Conservation (phyloP, 2,888 invertebrate species). For the Taphrorychus bicolor region DNA sequence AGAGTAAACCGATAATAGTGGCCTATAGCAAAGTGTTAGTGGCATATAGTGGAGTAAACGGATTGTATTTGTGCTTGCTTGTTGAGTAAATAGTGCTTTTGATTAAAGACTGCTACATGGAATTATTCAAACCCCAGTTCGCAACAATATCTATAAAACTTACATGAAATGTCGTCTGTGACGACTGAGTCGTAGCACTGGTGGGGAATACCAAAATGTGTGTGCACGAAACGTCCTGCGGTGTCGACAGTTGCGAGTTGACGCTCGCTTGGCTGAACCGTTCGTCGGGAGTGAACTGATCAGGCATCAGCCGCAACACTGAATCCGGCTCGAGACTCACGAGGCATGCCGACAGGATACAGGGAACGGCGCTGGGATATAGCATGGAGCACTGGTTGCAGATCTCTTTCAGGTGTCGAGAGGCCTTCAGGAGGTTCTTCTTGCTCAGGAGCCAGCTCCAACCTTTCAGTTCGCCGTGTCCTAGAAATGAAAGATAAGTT, state of each 20-base stretch:
- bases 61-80: too few relatives aligned
- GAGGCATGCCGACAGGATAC: constrained; percentile 96
- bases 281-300: constrained; percentile 95
- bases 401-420: constrained; percentile 86
- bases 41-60: too few relatives aligned
- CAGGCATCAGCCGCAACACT: constrained; percentile 88
- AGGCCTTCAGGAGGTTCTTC: constrained; percentile 87
- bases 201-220: constrained; percentile 99
- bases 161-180: constrained; percentile 70
- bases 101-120: too few relatives aligned
- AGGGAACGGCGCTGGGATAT: constrained; percentile 83
- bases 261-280: constrained; percentile 82
- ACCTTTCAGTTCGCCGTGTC: constrained; percentile 96
- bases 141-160: too few relatives aligned
- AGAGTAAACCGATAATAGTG: too few relatives aligned
- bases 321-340: constrained; percentile 72
- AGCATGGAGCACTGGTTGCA: constrained; percentile 88
- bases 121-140: too few relatives aligned
- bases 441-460: constrained; percentile 95
- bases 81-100: too few relatives aligned
- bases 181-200: constrained; percentile 89
- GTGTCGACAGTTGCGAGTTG: constrained; percentile 91
- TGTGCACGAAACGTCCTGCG: constrained; percentile 95
- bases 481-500: constrained; percentile 64
- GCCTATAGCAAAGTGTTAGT: too few relatives aligned